Conservation (phyloP, 2,888 invertebrate species). For the Sesia apiformis region DNA sequence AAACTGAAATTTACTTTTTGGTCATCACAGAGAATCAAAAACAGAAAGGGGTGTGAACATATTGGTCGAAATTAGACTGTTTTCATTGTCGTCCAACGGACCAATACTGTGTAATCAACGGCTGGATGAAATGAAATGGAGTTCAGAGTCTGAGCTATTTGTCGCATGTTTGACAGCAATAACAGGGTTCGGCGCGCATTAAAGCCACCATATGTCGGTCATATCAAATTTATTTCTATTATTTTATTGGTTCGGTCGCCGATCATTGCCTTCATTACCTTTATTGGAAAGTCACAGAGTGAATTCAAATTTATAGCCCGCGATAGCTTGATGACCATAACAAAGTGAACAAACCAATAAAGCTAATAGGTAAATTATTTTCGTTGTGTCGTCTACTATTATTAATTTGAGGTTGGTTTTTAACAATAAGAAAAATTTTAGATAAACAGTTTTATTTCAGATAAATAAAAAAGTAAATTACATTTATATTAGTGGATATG, state of each 20-base stretch:
- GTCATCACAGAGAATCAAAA: constrained; percentile 67
- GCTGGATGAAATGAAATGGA: constrained; percentile 62
- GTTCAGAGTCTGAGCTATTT: constrained; percentile 59
- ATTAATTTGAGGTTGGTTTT: not conserved
- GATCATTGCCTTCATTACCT: constrained; percentile 71
- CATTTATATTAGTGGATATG: not conserved
- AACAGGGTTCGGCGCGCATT: constrained; percentile 69
- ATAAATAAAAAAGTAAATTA: not conserved
- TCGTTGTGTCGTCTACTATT: constrained; percentile 30
- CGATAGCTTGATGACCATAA: constrained; percentile 66
- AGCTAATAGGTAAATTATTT: constrained; percentile 54
- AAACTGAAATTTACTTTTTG: constrained; percentile 74
- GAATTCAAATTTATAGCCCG: constrained; percentile 67
- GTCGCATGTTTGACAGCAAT: constrained; percentile 74
- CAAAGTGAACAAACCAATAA: constrained; percentile 65
- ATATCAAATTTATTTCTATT: constrained; percentile 75
- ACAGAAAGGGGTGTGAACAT: constrained; percentile 72
- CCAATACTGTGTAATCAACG: constrained; percentile 72
- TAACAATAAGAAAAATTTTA: too few relatives aligned
- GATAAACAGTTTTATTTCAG: too few relatives aligned
- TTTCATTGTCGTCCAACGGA: constrained; percentile 63
- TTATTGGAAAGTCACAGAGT: constrained; percentile 68
- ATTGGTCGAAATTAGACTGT: constrained; percentile 60
- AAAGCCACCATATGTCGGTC: constrained; percentile 71
- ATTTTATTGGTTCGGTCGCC: constrained; percentile 67